phyloP scores from a whole-genome alignment of 2,888 invertebrate genomes.

The Xestia xanthographa region DNA sequence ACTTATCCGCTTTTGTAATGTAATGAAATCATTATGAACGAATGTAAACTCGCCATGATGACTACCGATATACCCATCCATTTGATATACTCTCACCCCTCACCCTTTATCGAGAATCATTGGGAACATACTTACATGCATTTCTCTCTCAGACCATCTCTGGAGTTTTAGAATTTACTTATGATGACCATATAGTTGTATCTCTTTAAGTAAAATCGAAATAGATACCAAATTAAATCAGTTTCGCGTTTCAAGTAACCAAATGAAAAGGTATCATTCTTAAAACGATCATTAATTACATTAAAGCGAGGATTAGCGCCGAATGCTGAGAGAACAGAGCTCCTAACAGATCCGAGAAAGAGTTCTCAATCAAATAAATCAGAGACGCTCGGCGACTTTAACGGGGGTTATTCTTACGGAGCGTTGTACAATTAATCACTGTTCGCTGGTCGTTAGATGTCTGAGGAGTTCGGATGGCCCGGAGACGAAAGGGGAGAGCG shows the following conservation, averaged over 20 bases:
- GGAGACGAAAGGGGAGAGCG: conserved; percentile 85
- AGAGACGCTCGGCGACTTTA: conserved; percentile 76
- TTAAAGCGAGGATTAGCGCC: conserved; percentile 67
- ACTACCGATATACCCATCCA: not conserved
- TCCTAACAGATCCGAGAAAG: conserved; percentile 80
- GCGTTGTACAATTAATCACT: conserved; percentile 85
- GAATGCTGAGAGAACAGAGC: conserved; percentile 72
- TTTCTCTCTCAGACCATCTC: not conserved
- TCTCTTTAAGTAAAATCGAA: not conserved
- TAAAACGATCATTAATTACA: conserved; percentile 65
- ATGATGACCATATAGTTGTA: not conserved
- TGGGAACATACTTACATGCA: not conserved
- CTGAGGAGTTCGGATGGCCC: conserved; percentile 80
- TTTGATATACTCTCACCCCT: not conserved
- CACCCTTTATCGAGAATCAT: not conserved
- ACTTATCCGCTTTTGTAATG: no score
- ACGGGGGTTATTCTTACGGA: conserved; percentile 70
- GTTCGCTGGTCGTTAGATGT: conserved; percentile 85
- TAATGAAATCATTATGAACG: not conserved
- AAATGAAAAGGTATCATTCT: conserved; percentile 46
- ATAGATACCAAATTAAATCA: not conserved
- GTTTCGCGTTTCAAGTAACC: conserved; percentile 8
- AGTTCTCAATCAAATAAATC: conserved; percentile 87
- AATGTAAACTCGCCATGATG: not conserved
- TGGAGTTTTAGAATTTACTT: not conserved